Conservation (phyloP, 92 coral and sea anemone genomes). For the Palythoa grandiflora region DNA sequence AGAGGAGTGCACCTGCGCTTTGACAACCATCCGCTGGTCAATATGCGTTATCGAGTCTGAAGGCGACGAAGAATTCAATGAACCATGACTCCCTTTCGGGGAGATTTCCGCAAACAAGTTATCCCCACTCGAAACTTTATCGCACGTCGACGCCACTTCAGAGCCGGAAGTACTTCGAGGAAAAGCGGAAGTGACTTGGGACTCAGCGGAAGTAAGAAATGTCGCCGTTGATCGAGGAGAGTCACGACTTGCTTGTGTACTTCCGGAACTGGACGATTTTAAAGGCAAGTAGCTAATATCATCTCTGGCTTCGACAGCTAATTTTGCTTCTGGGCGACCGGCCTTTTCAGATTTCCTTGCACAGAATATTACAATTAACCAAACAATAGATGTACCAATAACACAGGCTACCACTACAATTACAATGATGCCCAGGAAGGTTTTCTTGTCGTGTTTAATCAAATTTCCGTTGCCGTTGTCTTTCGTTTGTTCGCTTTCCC, state of each 20-base stretch:
- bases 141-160: constrained; percentile 75
- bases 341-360: constrained; percentile 60
- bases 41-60: constrained; percentile 76
- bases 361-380: constrained; percentile 83
- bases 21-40: constrained; percentile 69
- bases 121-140: constrained; percentile 74
- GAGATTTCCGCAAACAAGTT: constrained; percentile 82
- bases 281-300: constrained; percentile 67
- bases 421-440: constrained; percentile 85
- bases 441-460: constrained; percentile 83
- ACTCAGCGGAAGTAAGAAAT: constrained; percentile 77
- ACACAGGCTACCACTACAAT: constrained; percentile 82
- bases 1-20: constrained; percentile 78
- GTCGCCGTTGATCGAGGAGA: constrained; percentile 94
- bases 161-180: constrained; percentile 71
- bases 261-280: constrained; percentile 84
- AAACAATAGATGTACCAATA: constrained; percentile 85
- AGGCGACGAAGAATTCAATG: constrained; percentile 76
- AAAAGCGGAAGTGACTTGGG: constrained; percentile 77
- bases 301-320: constrained; percentile 25
- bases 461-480: constrained; percentile 41
- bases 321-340: background rate
- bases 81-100: constrained; percentile 80
- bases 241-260: constrained; percentile 86
- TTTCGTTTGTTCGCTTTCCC: background rate